These are phyloP conservation scores for Callopanchax toddi DNA, from an alignment of 2,113 vertebrate genomes.

Conservation along the genomic window DNA sequence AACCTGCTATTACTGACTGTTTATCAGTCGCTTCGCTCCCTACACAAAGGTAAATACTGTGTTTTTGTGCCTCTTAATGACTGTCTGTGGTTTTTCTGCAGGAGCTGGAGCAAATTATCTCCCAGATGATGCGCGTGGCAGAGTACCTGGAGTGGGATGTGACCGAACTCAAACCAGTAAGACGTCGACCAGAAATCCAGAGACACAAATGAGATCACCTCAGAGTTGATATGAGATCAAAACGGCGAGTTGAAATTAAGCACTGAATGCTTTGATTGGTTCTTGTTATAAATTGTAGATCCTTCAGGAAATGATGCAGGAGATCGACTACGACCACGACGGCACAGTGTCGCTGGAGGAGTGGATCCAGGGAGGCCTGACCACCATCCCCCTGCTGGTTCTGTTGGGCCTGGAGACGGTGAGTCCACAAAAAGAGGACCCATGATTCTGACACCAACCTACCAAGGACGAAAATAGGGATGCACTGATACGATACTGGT, in stretches of 20 bases:
- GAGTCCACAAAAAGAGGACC: constrained; percentile 51
- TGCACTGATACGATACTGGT: too few relatives aligned
- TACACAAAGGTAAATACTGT: constrained; percentile 64
- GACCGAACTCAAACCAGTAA: constrained; percentile 90
- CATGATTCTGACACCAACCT: not conserved
- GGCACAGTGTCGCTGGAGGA: constrained; percentile 93
- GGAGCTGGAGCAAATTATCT: constrained; percentile 95
- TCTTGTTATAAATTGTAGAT: constrained; percentile 76
- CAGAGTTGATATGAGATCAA: too few relatives aligned
- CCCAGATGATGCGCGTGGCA: constrained; percentile 95
- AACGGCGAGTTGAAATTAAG: too few relatives aligned
- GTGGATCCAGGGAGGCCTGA: constrained; percentile 97
- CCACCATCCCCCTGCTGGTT: constrained; percentile 92
- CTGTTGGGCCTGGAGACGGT: constrained; percentile 93
- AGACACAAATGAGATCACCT: too few relatives aligned
- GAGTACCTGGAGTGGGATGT: constrained; percentile 97
- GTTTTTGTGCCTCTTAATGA: constrained; percentile 80
- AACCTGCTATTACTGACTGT: constrained; percentile 57
- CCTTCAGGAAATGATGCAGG: constrained; percentile 97
- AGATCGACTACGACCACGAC: constrained; percentile 95
- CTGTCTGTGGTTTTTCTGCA: constrained; percentile 58
- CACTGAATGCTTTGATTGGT: not conserved
- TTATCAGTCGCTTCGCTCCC: constrained; percentile 42
- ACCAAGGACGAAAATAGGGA: too few relatives aligned
- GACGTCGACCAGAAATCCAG: not conserved